Evolutionary conservation across 2,113 vertebrate species (phyloP).

Genomic region (Rhipidura dahli): DNA sequence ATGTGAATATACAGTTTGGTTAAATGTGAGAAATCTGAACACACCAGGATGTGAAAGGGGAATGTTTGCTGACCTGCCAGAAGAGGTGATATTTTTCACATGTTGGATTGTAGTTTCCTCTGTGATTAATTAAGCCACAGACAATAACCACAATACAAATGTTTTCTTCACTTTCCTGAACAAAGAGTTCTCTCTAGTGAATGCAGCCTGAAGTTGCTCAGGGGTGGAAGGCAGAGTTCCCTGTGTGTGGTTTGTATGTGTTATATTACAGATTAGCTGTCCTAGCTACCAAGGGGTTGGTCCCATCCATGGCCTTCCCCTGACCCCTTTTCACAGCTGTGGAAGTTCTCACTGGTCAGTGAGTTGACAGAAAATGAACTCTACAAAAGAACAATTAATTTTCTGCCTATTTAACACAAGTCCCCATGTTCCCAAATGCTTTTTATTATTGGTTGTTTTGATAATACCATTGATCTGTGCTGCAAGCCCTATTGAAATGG

Average conservation of each 20-base stretch:
- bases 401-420: background rate
- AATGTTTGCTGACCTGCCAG: background rate
- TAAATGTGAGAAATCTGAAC: background rate
- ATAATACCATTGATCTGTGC: background rate
- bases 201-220: background rate
- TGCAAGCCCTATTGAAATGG: background rate
- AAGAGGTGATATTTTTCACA: background rate
- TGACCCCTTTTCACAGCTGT: background rate
- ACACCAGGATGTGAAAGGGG: background rate
- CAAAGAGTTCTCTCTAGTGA: background rate
- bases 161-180: background rate
- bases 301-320: background rate
- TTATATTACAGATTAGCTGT: background rate
- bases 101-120: background rate
- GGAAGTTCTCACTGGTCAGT: background rate
- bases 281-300: background rate
- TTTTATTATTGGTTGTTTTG: background rate
- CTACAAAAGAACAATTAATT: background rate
- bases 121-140: background rate
- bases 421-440: background rate
- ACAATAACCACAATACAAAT: background rate
- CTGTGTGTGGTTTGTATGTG: background rate
- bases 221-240: background rate
- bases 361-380: background rate
- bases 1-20: background rate